Base-by-base conservation (phyloP, 2,113 vertebrate genomes). In the Barnardius zonarius region DNA sequence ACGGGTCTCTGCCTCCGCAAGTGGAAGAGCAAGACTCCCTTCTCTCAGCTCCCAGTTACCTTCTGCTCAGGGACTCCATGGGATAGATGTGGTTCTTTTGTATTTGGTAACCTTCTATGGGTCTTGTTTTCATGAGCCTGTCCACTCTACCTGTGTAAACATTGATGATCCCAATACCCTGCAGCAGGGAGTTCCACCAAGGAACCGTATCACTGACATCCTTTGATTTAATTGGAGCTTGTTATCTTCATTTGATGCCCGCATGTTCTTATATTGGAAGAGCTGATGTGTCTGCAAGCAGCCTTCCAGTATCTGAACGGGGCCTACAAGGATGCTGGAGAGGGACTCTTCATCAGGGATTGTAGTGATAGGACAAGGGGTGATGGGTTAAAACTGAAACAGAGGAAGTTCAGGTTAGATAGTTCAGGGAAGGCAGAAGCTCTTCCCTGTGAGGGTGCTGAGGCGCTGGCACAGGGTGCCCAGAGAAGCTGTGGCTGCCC, bases 151-250 rank as follows among this genome's bases (percentile, higher is more conserved):
- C 55, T 31, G 3, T 27, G n/a, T 61, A 55, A 91, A 55, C 35
- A 43, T 1, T 43, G 79, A 46, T 3, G 1, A 33, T 18, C 33
- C 35, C 51, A n/a, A 44, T 27, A 49, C 39, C 41, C 4, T 64
- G 19, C 55, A 49, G 31, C n/a, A 68, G 37, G 30, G 64, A 77
- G 16, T 49, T 55, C 66, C 54, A 39, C 54, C 28, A 12, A 44
- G 43, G n/a, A 90, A 37, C 6, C 4, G 0, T 31, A 24, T 17
- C 52, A 23, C 0, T 35, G 46, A n/a, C 35, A 5, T 41, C 31
- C 67, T 90, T 68, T 31, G 33, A 5, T 83, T 73, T 64, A 17
- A 48, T 48, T 27, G 59, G 52, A 52, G 17, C 52, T 80, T 54
- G n/a, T 24, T 57, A 1, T 48, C 88, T 78, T 68, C 41, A 31